phyloP scores from a whole-genome alignment of 2,797 vertebrate genomes.

The Sarcophilus harrisii region DNA sequence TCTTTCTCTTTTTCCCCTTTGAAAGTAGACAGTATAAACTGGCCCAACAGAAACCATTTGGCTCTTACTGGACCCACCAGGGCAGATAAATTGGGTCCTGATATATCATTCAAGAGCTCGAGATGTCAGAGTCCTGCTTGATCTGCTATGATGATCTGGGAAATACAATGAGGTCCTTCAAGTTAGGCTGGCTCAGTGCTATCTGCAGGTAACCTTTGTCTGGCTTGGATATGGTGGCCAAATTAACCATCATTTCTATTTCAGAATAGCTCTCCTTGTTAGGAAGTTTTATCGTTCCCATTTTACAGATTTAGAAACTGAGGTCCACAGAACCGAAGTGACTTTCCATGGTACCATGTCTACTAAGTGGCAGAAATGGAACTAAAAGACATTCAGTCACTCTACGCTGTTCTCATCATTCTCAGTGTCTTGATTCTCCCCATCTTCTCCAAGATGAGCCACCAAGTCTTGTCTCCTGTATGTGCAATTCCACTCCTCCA shows the following conservation, averaged over 20 bases:
- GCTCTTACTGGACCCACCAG: neutral
- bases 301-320: constrained; percentile 12
- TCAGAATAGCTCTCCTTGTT: neutral
- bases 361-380: neutral
- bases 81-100: neutral
- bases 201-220: neutral
- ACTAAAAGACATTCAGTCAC: neutral
- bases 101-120: neutral
- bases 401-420: neutral
- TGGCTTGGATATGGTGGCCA: neutral
- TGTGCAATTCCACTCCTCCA: neutral
- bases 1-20: neutral
- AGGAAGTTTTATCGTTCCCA: neutral
- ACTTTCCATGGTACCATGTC: neutral
- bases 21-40: neutral
- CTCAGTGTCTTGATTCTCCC: neutral
- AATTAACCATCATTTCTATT: neutral
- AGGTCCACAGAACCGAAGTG: neutral
- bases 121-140: neutral
- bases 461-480: neutral
- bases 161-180: neutral
- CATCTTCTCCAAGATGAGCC: neutral
- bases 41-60: neutral
- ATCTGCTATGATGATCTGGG: neutral
- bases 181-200: neutral